Base-by-base conservation (phyloP, 2,797 vertebrate genomes). In the Phrynocephalus vlangalii region DNA sequence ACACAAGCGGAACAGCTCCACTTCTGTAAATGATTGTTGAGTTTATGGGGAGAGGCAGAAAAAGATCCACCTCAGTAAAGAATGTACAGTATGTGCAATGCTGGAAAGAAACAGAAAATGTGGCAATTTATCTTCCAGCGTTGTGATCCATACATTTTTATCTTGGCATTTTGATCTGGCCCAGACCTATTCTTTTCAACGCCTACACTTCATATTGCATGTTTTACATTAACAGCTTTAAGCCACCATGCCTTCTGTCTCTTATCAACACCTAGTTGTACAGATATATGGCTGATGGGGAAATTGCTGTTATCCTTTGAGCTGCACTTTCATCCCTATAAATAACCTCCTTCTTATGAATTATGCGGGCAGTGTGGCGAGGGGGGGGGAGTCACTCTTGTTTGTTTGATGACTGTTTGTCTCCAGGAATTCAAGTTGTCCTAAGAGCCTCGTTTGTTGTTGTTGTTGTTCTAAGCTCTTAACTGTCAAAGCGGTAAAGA, bases 151-250 rank as follows among this genome's bases (percentile, higher is more conserved):
- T 73, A n/a, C 38, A 90, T 83, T 92, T 79, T 90, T 92, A 90
- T 50, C 75, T 89, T 89, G 79, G 28, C 71, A 89, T 92, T 91
- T 93, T 92, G 30, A 90, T 94, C 82, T 86, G 68, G 28, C 81
- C 82, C 83, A 94, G 89, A 92, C 90, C 1, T 91, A 92, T 92
- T 90, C 2, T 94, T 94, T 95, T 90, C 52, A 88, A 50, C 20
- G 91, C 82, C 67, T 92, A 80, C 63, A 66, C 10, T 91, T 18
- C 24, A 83, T 90, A 88, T 93, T 66, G 22, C 50, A 86, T 91
- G 79, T 92, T 93, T 94, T 94, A 85, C 71, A 85, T 81, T n/a
- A 15, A 18, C 88, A 91, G 52, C 87, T 95, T 94, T 93, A 93
- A 92, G 8, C 93, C 20, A n/a, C 1, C 26, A 60, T n/a, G 79